Percentiles rank a stretch among this genome's conserved stretches.
Evolutionary conservation across 64 coral and sea anemone genomes (phyloP).

Genomic region (Dendrophyllia cribrosa): DNA sequence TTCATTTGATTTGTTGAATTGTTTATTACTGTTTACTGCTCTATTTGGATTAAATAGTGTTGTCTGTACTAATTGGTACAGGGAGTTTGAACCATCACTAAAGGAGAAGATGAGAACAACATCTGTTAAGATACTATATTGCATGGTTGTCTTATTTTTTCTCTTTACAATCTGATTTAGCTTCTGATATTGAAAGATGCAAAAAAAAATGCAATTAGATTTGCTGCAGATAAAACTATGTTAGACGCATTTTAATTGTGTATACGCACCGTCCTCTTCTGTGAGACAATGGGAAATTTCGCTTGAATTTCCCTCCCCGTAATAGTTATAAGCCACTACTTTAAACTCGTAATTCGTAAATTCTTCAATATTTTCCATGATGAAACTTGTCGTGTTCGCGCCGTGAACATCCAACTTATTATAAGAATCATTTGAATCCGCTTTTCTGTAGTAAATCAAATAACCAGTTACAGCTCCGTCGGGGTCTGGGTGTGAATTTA

Average conservation of each 20-base stretch:
- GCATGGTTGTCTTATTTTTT: no score
- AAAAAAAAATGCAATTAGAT: neutral
- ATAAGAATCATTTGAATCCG: conserved; percentile 2
- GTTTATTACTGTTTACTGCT: no score
- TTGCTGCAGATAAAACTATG: no score
- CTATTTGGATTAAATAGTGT: no score
- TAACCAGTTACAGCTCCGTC: conserved; percentile 53
- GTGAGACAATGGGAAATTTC: conserved; percentile 23
- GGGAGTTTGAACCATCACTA: no score
- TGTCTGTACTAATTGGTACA: no score
- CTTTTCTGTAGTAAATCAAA: conserved; percentile 40
- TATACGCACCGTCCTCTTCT: conserved; percentile 54
- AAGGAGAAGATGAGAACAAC: no score
- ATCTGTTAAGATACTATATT: no score
- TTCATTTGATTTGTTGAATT: no score
- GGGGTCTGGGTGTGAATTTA: conserved; percentile 10
- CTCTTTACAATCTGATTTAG: neutral
- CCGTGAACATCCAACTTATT: neutral
- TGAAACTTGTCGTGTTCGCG: conserved; percentile 7
- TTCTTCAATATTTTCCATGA: conserved; percentile 23
- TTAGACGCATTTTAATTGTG: neutral
- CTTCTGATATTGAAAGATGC: no score
- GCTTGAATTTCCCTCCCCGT: conserved; percentile 54
- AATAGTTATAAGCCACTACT: conserved; percentile 44
- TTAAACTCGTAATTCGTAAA: conserved; percentile 49